Percentiles rank a stretch among this genome's conserved stretches.
phyloP scores from a whole-genome alignment of 1,140 invertebrate species.

The Euborellia annulipes region DNA sequence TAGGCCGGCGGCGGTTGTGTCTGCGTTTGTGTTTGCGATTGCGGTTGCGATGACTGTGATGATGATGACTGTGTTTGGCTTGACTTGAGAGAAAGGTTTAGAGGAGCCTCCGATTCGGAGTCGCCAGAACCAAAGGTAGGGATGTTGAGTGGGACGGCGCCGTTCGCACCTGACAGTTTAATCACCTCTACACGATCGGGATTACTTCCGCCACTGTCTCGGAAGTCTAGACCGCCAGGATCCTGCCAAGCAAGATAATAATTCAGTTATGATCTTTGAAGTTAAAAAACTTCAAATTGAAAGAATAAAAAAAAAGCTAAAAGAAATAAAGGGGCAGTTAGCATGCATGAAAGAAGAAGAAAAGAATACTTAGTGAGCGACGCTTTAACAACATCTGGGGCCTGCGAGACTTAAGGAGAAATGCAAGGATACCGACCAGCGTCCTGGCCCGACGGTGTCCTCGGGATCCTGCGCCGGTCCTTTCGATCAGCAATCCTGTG shows the following conservation, averaged over 20 bases:
- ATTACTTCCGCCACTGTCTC: conserved; percentile 1
- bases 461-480: conserved; percentile 19
- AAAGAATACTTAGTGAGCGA: not conserved
- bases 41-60: conserved; percentile 24
- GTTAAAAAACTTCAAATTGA: too few relatives aligned
- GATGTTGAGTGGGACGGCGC: conserved; percentile 19
- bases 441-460: too few relatives aligned
- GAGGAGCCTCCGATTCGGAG: conserved; percentile 48
- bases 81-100: conserved; percentile 67
- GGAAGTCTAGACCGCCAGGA: not conserved
- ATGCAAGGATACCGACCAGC: not conserved
- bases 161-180: conserved; percentile 43
- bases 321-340: too few relatives aligned
- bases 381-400: too few relatives aligned
- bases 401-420: too few relatives aligned
- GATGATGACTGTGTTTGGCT: not conserved
- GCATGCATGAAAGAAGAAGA: too few relatives aligned
- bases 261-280: not conserved
- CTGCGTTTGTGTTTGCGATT: too few relatives aligned
- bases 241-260: not conserved
- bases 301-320: too few relatives aligned
- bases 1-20: conserved; percentile 26
- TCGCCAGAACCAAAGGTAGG: conserved; percentile 18
- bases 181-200: conserved; percentile 57
- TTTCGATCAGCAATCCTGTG: conserved; percentile 29